Conservation (phyloP, 1,140 invertebrate species). For the Tetragonula clypearis region DNA sequence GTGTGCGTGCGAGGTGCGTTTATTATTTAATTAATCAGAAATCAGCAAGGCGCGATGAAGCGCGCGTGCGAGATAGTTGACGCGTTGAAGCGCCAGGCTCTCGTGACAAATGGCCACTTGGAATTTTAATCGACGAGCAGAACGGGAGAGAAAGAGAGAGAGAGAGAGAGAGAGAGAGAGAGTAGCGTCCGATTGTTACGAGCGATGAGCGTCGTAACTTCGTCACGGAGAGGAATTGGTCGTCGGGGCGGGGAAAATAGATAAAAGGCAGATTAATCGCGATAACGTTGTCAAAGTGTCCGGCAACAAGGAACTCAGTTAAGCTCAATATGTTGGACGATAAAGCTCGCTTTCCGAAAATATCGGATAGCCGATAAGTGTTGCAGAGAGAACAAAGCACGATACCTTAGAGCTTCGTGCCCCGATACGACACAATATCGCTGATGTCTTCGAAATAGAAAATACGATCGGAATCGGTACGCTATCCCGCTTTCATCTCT, state of each 20-base stretch:
- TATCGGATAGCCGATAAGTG: constrained; percentile 48
- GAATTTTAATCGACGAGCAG: neutral
- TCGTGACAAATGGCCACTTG: neutral
- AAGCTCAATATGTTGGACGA: constrained; percentile 38
- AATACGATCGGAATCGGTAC: constrained; percentile 21
- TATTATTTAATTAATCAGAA: too few species aligned
- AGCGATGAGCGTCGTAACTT: neutral
- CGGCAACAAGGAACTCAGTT: constrained; percentile 41
- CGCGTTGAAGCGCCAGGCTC: neutral
- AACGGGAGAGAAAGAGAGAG: neutral
- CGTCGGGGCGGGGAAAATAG: neutral
- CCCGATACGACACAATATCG: constrained; percentile 32
- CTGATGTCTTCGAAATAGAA: constrained; percentile 51
- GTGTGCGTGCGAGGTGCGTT: too few species aligned
- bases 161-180: neutral
- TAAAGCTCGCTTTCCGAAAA: constrained; percentile 28
- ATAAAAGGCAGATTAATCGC: constrained; percentile 31
- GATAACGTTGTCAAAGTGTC: constrained; percentile 43
- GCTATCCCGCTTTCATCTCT: constrained; percentile 1
- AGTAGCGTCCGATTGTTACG: neutral
- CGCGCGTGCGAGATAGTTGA: neutral
- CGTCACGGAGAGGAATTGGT: neutral
- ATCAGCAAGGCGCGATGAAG: too few species aligned
- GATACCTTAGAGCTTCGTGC: constrained; percentile 21
- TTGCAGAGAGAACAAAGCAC: constrained; percentile 34